Evolutionary conservation across 2,888 invertebrate genomes (phyloP).

Genomic region (Drosophila pullipes): DNA sequence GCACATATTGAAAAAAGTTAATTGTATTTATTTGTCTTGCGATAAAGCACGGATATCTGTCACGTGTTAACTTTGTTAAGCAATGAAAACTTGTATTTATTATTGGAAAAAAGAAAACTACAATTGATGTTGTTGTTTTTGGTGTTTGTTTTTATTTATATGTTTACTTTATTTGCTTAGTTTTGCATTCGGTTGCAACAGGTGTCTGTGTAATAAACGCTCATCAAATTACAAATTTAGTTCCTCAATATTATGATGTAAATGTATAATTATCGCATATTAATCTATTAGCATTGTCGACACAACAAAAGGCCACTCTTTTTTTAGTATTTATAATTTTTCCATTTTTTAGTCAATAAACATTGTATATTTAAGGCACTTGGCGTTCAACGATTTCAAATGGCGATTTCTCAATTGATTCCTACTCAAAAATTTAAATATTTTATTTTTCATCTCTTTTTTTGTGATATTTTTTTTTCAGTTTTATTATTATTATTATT

Average conservation of each 20-base stretch:
- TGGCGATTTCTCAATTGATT: slow-evolving; percentile 31
- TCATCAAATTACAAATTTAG: slow-evolving; percentile 48
- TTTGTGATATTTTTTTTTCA: slow-evolving; percentile 16
- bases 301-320: slow-evolving; percentile 59
- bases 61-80: slow-evolving; percentile 8
- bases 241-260: slow-evolving; percentile 42
- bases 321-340: slow-evolving; percentile 22
- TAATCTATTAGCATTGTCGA: slow-evolving; percentile 51
- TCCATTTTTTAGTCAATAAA: slow-evolving; percentile 51
- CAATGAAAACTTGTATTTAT: slow-evolving; percentile 25
- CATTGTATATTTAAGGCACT: slow-evolving; percentile 72
- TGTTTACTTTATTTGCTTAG: slow-evolving; percentile 70
- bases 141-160: slow-evolving; percentile 36
- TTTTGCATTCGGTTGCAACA: slow-evolving; percentile 74
- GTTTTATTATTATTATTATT: slow-evolving; percentile 8
- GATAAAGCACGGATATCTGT: not conserved
- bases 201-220: slow-evolving; percentile 77
- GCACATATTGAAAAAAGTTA: not conserved
- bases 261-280: slow-evolving; percentile 32
- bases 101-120: slow-evolving; percentile 5
- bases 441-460: slow-evolving; percentile 25
- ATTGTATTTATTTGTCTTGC: not conserved
- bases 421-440: not conserved
- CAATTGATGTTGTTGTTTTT: slow-evolving; percentile 14
- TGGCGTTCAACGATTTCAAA: slow-evolving; percentile 51